These are phyloP conservation scores for Habropoda laboriosa DNA, from an alignment of 1,140 invertebrate species.

Conservation along the genomic window DNA sequence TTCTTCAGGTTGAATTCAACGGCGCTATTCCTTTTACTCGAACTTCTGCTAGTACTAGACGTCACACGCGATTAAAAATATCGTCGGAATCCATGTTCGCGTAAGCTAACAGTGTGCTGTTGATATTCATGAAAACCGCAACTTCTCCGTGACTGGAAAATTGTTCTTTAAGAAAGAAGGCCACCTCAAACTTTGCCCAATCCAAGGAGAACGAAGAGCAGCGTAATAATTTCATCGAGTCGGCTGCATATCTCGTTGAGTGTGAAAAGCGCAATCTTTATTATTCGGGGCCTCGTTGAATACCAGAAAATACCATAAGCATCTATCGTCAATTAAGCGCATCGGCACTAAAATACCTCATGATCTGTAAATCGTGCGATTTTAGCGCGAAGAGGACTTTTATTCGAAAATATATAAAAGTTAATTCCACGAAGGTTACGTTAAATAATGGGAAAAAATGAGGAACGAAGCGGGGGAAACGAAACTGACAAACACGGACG, in stretches of 20 bases:
- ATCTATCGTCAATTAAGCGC: neutral
- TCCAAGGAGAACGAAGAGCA: neutral
- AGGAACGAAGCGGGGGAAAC: neutral
- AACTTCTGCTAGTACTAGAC: neutral
- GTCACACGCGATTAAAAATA: neutral
- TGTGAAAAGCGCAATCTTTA: no score
- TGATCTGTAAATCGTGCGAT: neutral
- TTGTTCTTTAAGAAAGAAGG: neutral
- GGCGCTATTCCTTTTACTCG: neutral
- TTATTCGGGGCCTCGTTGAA: neutral
- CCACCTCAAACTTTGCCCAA: neutral
- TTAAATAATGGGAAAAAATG: no score
- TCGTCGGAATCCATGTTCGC: neutral
- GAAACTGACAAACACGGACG: neutral
- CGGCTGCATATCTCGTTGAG: neutral
- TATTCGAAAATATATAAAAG: no score
- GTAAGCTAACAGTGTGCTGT: neutral
- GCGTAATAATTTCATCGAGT: neutral
- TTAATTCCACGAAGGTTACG: no score
- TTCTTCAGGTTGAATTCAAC: neutral
- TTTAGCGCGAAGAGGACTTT: no score
- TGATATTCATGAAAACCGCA: neutral
- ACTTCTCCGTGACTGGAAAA: conserved; percentile 14
- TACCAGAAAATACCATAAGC: neutral
- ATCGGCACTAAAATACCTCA: neutral